Evolutionary conservation across 2,113 vertebrate genomes (phyloP), one percentile per base, ranked within the genome.

Genomic region (Dunckerocampus dactyliophorus): DNA sequence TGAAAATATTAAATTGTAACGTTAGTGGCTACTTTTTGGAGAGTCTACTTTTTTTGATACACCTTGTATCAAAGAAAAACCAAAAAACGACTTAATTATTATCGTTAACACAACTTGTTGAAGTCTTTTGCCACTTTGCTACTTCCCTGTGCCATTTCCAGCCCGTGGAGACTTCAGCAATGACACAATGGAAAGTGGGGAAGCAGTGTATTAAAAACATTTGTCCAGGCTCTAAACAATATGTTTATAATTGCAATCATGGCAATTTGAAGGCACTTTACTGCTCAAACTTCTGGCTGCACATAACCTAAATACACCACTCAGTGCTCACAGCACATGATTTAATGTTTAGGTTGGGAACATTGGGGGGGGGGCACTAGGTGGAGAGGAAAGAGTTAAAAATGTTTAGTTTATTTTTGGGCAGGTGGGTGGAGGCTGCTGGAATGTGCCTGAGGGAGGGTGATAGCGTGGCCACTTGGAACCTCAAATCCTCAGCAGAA

Each of bases 361-460:
- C 37, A 43, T 62, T 59, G 43, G 39, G 48, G 69, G 39, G 48
- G 69, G 19, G 21, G 49, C 60, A 37, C 10, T 49, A 51, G 47
- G 60, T 53, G 63, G 84, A 37, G 59, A 80, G 76, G 77, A 76
- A 85, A 49, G 85, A 84, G 85, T 91, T 89, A 89, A 90, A 39
- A 52, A 21, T 56, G 62, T 75, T 77, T 71, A 66, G 85, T 89
- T 89, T 89, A 90, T 92, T 91, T 91, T 91, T 87, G 79, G 84
- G 89, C 82, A 89, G 89, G 86, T 90, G 89, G 90, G 90, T 89
- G 90, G 85, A 87, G 82, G 83, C 85, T 48, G 78, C 59, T 84
- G 87, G 89, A 91, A 91, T 91, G 88, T 78, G 89, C 89, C 88
- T 90, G 88, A 87, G 84, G 88, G 75, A 74, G 81, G 77, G 83